These are phyloP conservation scores for Eriosoma lanigerum DNA, from an alignment of 1,140 invertebrate species.

Conservation along the genomic window DNA sequence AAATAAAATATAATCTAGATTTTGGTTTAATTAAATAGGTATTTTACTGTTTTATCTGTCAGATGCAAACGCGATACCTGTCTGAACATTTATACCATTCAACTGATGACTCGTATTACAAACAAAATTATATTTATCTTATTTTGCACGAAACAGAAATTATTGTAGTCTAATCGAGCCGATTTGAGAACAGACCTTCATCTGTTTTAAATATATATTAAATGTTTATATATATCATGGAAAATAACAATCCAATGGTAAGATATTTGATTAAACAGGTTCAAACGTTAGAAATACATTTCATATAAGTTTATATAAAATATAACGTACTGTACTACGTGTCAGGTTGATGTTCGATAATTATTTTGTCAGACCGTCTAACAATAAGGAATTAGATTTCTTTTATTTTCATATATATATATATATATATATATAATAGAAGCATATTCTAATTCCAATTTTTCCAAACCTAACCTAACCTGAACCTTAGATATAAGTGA, in stretches of 20 bases:
- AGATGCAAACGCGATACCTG: background rate
- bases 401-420: no score
- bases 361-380: background rate
- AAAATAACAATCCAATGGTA: background rate
- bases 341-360: background rate
- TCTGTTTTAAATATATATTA: no score
- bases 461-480: no score
- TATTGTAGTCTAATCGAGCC: background rate
- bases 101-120: background rate
- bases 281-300: background rate
- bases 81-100: background rate
- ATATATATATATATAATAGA: no score
- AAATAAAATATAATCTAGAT: background rate
- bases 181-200: no score
- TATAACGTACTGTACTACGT: background rate
- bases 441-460: no score
- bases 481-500: no score
- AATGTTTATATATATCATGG: no score
- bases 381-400: no score
- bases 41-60: slow-evolving; percentile 8
- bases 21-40: slow-evolving; percentile 4
- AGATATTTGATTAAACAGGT: slow-evolving; percentile 4
- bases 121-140: background rate
- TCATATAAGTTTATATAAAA: background rate
- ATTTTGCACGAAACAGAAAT: background rate